Evolutionary conservation across 2,797 vertebrate species (phyloP).

Genomic region (Acrocephalus scirpaceus): DNA sequence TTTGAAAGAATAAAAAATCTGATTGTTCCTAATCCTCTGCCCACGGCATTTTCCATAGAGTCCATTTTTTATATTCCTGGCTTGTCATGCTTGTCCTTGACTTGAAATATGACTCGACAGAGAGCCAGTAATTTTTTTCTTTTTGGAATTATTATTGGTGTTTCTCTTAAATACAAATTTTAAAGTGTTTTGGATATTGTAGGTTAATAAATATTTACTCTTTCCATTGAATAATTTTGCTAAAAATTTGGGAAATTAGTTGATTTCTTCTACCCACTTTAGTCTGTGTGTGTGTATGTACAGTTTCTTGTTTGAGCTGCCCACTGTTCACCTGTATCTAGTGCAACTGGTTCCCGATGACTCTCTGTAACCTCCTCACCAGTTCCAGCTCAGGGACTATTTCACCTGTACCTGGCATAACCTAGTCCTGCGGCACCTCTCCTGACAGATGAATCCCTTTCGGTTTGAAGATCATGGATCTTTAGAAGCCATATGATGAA

Average conservation of each 20-base stretch:
- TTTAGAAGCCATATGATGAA: background rate
- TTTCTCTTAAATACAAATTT: background rate
- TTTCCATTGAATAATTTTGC: background rate
- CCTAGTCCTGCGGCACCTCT: background rate
- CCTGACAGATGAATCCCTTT: background rate
- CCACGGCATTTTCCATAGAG: background rate
- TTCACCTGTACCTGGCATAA: background rate
- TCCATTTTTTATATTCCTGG: background rate
- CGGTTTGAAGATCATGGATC: background rate
- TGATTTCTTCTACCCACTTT: background rate
- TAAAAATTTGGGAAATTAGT: background rate
- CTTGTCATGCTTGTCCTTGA: background rate
- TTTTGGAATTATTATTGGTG: background rate
- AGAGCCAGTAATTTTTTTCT: background rate
- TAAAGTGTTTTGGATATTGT: background rate
- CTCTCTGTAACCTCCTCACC: background rate
- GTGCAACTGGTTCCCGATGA: rapidly evolving
- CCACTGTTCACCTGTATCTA: background rate
- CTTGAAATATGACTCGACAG: background rate
- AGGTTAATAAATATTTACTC: background rate
- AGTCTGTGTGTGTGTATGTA: background rate
- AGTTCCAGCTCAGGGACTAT: background rate
- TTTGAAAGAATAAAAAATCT: background rate
- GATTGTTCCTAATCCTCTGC: background rate
- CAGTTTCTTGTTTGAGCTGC: background rate